phyloP scores from a whole-genome alignment of 2,113 vertebrate species.

The Anarhynchus alexandrinus region DNA sequence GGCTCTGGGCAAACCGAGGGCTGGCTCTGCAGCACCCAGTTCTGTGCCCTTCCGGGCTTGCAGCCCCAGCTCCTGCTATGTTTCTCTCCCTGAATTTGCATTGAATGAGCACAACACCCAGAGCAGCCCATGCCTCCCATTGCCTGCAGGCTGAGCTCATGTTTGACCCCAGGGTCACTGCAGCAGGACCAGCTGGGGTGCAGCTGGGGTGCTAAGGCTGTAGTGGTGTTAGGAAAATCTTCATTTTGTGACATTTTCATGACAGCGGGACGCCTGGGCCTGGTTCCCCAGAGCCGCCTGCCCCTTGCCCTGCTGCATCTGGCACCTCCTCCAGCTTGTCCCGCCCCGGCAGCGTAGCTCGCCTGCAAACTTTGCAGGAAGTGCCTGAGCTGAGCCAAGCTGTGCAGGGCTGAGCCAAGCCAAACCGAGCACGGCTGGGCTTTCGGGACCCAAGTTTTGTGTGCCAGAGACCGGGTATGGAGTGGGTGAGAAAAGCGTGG shows the following conservation, averaged over 20 bases:
- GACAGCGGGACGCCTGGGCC: accelerated
- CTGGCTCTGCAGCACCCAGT: neutral
- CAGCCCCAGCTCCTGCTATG: accelerated
- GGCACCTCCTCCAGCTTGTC: neutral
- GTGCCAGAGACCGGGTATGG: neutral
- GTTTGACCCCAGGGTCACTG: neutral
- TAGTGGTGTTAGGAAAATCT: no score
- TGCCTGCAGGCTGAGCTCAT: neutral
- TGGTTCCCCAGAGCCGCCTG: accelerated
- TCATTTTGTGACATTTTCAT: accelerated
- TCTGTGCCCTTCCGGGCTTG: no score
- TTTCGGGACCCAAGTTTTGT: neutral
- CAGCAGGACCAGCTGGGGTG: accelerated
- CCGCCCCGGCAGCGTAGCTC: neutral
- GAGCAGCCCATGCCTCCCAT: neutral
- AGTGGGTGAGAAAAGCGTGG: neutral
- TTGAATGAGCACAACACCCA: accelerated
- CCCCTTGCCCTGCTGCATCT: neutral
- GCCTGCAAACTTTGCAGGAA: neutral
- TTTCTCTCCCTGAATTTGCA: neutral
- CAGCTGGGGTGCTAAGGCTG: neutral
- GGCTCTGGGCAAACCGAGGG: accelerated
- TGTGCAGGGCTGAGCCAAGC: neutral
- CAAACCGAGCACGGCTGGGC: neutral
- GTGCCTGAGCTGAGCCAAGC: neutral